A percentile compares a stretch with the other conserved stretches of the same genome.
Conservation (phyloP, 1,140 invertebrate genomes). For the Bacillus rossius region DNA sequence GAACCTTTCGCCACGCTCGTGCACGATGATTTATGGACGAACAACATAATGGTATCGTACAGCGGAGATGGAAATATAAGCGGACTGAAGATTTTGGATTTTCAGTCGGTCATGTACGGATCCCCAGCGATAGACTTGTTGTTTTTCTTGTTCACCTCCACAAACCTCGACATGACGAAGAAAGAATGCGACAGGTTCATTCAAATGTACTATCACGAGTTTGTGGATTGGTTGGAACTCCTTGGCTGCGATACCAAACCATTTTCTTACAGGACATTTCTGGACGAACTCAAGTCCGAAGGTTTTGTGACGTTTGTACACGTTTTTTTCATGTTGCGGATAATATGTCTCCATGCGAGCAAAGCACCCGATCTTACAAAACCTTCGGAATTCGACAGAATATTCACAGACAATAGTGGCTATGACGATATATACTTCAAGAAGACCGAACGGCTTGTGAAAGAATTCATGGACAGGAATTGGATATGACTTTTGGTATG, state of each 20-base stretch:
- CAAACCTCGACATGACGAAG: neutral
- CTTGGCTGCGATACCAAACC: neutral
- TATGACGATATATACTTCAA: neutral
- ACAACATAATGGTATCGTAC: slow-evolving; percentile 15
- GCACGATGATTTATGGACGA: slow-evolving; percentile 15
- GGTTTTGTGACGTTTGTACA: neutral
- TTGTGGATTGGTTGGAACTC: neutral
- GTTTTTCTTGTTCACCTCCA: slow-evolving; percentile 6
- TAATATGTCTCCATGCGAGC: neutral
- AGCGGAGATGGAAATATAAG: neutral
- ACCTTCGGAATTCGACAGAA: neutral
- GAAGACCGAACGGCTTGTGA: neutral
- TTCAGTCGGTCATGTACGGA: slow-evolving; percentile 2
- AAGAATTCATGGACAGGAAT: neutral
- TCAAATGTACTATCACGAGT: neutral
- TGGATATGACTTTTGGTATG: no score
- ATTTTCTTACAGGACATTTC: neutral
- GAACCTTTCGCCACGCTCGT: slow-evolving; percentile 17
- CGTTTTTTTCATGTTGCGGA: neutral
- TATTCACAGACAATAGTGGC: neutral
- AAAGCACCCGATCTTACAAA: neutral
- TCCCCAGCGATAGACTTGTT: slow-evolving; percentile 11
- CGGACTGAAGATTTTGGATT: slow-evolving; percentile 13
- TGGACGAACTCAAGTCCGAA: neutral
- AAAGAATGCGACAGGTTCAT: slow-evolving; percentile 8